These are phyloP conservation scores for Pantelozetes paolii DNA, from an alignment of 2,888 invertebrate species.

Conservation along the genomic window DNA sequence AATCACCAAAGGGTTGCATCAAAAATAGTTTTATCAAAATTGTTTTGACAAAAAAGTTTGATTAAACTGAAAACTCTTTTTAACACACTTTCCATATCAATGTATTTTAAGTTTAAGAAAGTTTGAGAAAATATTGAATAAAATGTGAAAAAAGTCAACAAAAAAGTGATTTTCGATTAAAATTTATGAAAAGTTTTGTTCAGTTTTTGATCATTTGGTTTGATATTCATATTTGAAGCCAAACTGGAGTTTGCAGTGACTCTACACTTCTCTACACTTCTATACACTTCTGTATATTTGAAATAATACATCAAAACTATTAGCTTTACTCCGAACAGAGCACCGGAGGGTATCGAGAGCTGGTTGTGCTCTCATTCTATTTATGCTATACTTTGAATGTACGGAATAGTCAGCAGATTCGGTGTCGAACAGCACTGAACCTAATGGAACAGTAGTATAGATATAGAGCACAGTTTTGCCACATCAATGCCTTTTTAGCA, in stretches of 20 bases:
- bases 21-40: no score
- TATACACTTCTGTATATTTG: no score
- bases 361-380: constrained; percentile 23
- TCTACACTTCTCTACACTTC: not conserved
- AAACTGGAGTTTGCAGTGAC: not conserved
- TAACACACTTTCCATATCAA: no score
- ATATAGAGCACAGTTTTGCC: constrained; percentile 20
- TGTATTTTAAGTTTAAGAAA: not conserved
- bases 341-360: constrained; percentile 17
- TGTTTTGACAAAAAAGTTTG: no score
- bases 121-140: not conserved
- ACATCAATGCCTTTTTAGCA: constrained; percentile 38
- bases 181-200: not conserved
- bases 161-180: not conserved
- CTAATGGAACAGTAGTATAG: not conserved
- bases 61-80: no score
- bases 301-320: not conserved
- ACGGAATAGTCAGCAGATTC: constrained; percentile 19
- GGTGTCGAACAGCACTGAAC: constrained; percentile 1
- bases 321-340: constrained; percentile 1
- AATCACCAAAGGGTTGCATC: no score
- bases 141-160: not conserved
- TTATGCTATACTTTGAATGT: not conserved
- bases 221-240: constrained; percentile 6
- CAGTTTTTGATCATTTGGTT: not conserved